These are phyloP conservation scores for Takifugu ocellatus DNA, from an alignment of 2,797 vertebrate genomes.

Conservation along the genomic window DNA sequence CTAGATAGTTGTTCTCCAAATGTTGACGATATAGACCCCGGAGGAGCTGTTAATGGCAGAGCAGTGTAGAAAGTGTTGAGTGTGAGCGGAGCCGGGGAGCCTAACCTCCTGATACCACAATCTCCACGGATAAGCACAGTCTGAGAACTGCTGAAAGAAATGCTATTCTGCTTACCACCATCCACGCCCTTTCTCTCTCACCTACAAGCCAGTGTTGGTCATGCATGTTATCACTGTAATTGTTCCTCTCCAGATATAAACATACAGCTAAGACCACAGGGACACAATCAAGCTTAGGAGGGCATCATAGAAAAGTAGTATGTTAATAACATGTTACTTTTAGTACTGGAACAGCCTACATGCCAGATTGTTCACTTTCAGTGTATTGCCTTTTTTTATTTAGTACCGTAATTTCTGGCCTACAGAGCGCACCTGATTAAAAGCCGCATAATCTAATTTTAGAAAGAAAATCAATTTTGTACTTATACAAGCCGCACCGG, in stretches of 20 bases:
- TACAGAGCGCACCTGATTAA: no score
- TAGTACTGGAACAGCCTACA: no score
- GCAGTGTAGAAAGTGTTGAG: conserved; percentile 60
- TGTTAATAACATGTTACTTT: no score
- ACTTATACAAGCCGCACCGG: no score
- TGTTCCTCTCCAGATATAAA: conserved; percentile 15
- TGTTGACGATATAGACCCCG: conserved; percentile 67
- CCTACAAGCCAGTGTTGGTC: conserved; percentile 1
- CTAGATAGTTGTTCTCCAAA: conserved; percentile 58
- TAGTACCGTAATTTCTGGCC: no score
- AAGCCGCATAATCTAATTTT: no score
- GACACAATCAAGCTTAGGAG: no score
- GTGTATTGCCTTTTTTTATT: no score
- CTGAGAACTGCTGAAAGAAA: conserved; percentile 47
- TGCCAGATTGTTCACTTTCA: no score
- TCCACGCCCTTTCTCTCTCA: not conserved
- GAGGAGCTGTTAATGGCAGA: conserved; percentile 68
- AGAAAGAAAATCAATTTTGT: no score
- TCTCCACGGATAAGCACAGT: conserved; percentile 39
- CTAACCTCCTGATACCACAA: conserved; percentile 47
- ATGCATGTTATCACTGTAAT: not conserved
- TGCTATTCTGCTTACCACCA: conserved; percentile 39
- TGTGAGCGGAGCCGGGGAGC: conserved; percentile 53
- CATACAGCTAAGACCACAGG: not conserved
- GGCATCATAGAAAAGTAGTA: no score